Evolutionary conservation across 2,888 invertebrate genomes (phyloP).

Genomic region (Venusia cambrica): DNA sequence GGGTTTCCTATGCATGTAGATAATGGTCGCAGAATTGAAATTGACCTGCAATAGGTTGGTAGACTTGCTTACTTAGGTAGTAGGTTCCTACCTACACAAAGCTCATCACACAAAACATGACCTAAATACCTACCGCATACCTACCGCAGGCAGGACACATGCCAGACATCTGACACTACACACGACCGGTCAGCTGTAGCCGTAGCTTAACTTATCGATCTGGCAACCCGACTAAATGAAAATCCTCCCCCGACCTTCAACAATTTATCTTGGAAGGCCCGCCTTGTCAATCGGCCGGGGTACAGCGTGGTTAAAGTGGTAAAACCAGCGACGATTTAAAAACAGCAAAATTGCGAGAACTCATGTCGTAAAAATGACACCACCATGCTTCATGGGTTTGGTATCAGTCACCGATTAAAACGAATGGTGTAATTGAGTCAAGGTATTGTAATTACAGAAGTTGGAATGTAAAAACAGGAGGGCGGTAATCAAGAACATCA

Average conservation of each 20-base stretch:
- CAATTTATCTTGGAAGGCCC: not conserved
- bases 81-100: too few relatives aligned
- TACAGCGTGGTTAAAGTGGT: too few relatives aligned
- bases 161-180: constrained; percentile 1
- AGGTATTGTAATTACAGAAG: not conserved
- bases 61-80: too few relatives aligned
- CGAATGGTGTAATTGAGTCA: not conserved
- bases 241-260: constrained; percentile 12
- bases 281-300: constrained; percentile 2
- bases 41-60: too few relatives aligned
- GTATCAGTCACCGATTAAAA: constrained; percentile 4
- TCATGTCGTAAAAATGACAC: constrained; percentile 13
- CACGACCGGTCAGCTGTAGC: constrained; percentile 44
- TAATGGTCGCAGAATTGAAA: too few relatives aligned
- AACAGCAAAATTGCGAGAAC: constrained; percentile 4
- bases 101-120: not conserved
- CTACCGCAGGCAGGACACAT: too few relatives aligned
- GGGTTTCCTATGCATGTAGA: too few relatives aligned
- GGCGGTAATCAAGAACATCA: not conserved
- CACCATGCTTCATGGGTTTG: not conserved
- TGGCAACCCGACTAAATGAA: constrained; percentile 29
- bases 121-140: constrained; percentile 8
- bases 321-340: too few relatives aligned
- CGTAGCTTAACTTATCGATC: constrained; percentile 49
- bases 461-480: constrained; percentile 2